Evolutionary conservation across 2,113 vertebrate species (phyloP), one percentile per base, ranked within the genome.

Genomic region (Petrocephalus microphthalmus): DNA sequence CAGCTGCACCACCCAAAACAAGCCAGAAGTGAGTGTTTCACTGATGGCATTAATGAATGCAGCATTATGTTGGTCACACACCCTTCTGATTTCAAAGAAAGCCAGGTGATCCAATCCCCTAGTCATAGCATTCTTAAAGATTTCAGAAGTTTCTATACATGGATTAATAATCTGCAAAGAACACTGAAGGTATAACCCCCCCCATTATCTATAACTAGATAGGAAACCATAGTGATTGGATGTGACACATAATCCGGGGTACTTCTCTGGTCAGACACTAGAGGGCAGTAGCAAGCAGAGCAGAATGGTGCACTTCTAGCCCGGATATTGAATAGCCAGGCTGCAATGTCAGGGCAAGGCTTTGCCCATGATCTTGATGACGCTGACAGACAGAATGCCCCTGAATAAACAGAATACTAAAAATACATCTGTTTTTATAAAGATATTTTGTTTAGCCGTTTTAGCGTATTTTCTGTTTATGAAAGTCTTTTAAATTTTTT

Each of bases 181-280:
- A 74, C 13, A 42, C 11, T 74, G 29, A 37, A 37, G 15, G 37
- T 42, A 74, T 74, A 74, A 37, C 33, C 33, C 11, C 25, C 7
- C 17, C 67, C 25, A 37, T 13, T 74, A 74, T 15, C 29, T 17
- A 1, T 37, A 37, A 37, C 67, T 74, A 37, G 67, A 37, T 74
- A 74, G 37, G 29, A 7, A 37, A 29, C 29, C 29, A 37, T 74
- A 29, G 29, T 74, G 33, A 13, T 37, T 2, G 13, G 37, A 33
- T 19, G 71, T 78, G 71, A 78, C 33, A 78, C 71, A 42, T 78
- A 19, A 78, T 78, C 33, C 15, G 37, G 33, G 5, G 29, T 37
- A 78, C 71, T 78, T 78, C 71, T 78, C 71, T 78, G 71, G 71
- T 78, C 33, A 42, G 71, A 78, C 71, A 5, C 71, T 78, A 78